Conservation (phyloP, 1,140 invertebrate genomes). For the Andricus grossulariae region DNA sequence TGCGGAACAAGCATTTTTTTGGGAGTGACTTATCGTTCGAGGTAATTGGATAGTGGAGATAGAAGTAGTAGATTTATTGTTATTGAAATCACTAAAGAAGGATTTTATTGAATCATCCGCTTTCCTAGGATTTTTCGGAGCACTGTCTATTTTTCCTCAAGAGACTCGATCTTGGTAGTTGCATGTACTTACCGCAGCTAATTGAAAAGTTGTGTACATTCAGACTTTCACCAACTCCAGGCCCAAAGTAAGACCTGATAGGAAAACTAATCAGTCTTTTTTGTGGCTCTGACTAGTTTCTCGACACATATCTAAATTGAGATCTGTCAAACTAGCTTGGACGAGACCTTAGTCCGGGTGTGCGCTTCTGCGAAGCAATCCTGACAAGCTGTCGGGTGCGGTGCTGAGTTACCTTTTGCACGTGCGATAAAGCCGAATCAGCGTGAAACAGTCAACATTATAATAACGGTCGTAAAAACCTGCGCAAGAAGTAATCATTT, state of each 20-base stretch:
- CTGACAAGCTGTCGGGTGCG: neutral
- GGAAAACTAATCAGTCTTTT: neutral
- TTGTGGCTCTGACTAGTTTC: conserved; percentile 1
- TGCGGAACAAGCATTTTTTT: neutral
- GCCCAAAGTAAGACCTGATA: no score
- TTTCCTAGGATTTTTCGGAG: no score
- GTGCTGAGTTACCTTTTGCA: conserved; percentile 21
- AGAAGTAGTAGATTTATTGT: conserved; percentile 6
- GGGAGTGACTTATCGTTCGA: conserved; percentile 2
- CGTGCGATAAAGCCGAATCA: conserved; percentile 42
- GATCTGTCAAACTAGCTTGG: neutral
- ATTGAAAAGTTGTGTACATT: no score
- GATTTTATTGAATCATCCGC: neutral
- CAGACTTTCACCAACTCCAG: no score
- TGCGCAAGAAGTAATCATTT: conserved; percentile 63
- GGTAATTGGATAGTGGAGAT: neutral
- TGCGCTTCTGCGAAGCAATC: neutral
- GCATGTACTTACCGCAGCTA: no score
- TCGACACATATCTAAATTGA: neutral
- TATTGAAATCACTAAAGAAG: neutral
- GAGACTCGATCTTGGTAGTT: no score
- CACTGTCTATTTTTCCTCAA: no score
- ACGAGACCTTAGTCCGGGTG: neutral
- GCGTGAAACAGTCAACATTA: conserved; percentile 60
- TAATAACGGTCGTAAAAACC: conserved; percentile 63